phyloP scores from a whole-genome alignment of 1,140 invertebrate species.

The Heliconius hermathena region DNA sequence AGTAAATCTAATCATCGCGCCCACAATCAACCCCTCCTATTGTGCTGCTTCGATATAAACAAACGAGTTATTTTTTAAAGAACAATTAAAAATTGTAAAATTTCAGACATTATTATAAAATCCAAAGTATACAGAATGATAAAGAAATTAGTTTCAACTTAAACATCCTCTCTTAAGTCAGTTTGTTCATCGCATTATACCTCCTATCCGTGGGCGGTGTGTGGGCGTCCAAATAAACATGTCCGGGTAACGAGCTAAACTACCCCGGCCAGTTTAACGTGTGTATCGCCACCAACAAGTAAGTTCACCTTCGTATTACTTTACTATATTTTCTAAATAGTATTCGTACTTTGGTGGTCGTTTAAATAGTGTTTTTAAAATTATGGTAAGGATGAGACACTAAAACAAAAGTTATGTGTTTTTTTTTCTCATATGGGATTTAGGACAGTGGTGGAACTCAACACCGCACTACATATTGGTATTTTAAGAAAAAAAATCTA shows the following conservation, averaged over 20 bases:
- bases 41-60: no score
- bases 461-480: no score
- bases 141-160: neutral
- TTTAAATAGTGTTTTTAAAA: no score
- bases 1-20: no score
- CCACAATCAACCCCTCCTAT: no score
- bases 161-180: neutral
- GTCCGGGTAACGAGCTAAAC: slow-evolving; percentile 67
- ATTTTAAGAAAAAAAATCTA: no score
- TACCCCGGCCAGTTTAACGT: slow-evolving; percentile 52
- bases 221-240: slow-evolving; percentile 76
- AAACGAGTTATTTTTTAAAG: neutral
- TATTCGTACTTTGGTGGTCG: no score
- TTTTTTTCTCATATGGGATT: no score
- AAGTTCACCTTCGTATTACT: neutral
- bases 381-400: no score
- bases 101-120: neutral
- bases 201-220: slow-evolving; percentile 59
- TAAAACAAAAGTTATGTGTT: no score
- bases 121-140: neutral
- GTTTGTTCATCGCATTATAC: neutral
- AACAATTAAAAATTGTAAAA: neutral
- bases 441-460: no score
- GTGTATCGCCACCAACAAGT: slow-evolving; percentile 32
- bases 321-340: neutral